Evolutionary conservation across 2,113 vertebrate genomes (phyloP), one percentile per base, ranked within the genome.

Genomic region (Nothocercus nigrocapillus): DNA sequence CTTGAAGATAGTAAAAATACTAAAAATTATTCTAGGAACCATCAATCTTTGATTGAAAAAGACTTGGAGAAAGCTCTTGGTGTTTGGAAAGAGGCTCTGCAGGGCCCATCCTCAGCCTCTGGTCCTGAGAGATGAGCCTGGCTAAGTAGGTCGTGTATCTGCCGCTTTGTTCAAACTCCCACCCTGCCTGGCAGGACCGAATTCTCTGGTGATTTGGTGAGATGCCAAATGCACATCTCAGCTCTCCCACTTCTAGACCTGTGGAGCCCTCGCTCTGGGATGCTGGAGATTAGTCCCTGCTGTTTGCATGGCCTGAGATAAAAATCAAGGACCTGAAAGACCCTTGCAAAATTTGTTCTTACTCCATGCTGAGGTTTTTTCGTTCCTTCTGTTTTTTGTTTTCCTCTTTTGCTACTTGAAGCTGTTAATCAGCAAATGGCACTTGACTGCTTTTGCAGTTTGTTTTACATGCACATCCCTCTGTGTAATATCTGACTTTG

Each of bases 91-190:
- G 25, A 13, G 8, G 36, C 85, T 25, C 21, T 77, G 16, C 34
- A 56, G 34, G 30, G 42, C 61, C 7, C 1, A 1, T 69, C 17
- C n/a, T 36, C 34, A 47, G 54, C 21, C 11, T 59, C 76, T 67
- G 49, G 25, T 74, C 0, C 0, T 51, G 42, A 59, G 70, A 69
- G 17, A 7, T 21, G 40, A 36, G 10, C 9, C 3, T 11, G 28
- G 30, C 13, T 53, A 9, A 5, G 42, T 16, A 20, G 9, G 15
- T 76, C 51, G 15, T 58, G 25, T 56, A 67, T n/a, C 42, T 84
- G 53, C 2, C 70, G 1, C 51, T 63, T 51, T n/a, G 66, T 28
- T 36, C 13, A 38, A 22, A 47, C 28, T 34, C 32, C 11, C 44
- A 17, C 51, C 67, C 44, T 56, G 21, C 19, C 66, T 36, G 21